Conservation (phyloP, 2,797 vertebrate species). For the Gymnothorax reevesii region DNA sequence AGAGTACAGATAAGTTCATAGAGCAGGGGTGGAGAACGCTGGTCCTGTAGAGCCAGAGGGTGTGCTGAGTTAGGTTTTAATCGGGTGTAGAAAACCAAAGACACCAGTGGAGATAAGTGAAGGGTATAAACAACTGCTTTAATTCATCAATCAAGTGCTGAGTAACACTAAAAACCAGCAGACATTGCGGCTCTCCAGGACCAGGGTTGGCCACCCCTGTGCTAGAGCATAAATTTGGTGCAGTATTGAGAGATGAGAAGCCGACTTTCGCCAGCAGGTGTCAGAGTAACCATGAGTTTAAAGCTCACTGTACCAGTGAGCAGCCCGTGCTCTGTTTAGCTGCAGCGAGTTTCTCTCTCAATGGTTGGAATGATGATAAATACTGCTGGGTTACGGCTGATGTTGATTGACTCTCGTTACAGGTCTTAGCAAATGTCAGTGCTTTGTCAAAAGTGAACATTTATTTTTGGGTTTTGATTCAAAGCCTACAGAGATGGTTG, state of each 20-base stretch:
- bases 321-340: not conserved
- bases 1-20: too few species aligned
- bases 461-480: slow-evolving; percentile 1
- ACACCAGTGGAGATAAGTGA: too few species aligned
- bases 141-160: too few species aligned
- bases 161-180: too few species aligned
- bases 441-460: not conserved
- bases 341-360: not conserved
- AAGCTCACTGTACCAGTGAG: not conserved
- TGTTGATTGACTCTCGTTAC: not conserved
- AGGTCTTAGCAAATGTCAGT: slow-evolving; percentile 5
- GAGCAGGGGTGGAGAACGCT: too few species aligned
- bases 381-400: not conserved
- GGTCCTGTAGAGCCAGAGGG: too few species aligned
- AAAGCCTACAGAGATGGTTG: not conserved
- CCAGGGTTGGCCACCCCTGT: too few species aligned
- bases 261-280: not conserved
- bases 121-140: too few species aligned
- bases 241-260: not conserved
- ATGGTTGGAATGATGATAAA: not conserved
- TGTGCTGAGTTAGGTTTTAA: too few species aligned
- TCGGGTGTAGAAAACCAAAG: too few species aligned
- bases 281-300: not conserved
- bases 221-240: not conserved
- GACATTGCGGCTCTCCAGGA: too few species aligned